These are phyloP conservation scores for Tragopan temminckii DNA, from an alignment of 2,797 vertebrate genomes.

Conservation along the genomic window DNA sequence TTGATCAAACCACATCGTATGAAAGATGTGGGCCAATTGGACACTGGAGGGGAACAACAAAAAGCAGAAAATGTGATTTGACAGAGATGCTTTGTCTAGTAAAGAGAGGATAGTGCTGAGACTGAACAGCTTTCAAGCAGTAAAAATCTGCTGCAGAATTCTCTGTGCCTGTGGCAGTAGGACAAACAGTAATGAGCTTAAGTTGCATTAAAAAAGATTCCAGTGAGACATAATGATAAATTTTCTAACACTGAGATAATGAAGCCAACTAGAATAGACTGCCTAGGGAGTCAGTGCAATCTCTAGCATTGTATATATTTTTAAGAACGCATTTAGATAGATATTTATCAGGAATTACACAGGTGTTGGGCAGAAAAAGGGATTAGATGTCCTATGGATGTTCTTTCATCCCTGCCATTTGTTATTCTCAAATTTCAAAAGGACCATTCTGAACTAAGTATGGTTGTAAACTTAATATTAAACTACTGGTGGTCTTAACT, in stretches of 20 bases:
- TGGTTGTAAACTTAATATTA: neutral
- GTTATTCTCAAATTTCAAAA: neutral
- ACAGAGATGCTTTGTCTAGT: neutral
- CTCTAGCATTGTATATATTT: neutral
- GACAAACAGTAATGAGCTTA: neutral
- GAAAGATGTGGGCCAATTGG: neutral
- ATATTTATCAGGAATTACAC: neutral
- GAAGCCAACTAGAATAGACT: neutral
- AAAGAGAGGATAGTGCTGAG: neutral
- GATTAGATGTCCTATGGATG: neutral
- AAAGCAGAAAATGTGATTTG: neutral
- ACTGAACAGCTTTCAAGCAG: neutral
- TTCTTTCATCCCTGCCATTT: neutral
- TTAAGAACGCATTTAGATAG: neutral
- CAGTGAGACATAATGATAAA: neutral
- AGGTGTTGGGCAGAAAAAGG: neutral
- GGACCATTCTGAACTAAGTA: neutral
- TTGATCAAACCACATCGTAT: rapidly evolving
- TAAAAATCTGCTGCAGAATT: neutral
- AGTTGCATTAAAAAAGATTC: neutral
- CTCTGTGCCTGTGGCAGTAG: rapidly evolving
- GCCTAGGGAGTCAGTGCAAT: neutral
- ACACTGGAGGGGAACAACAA: neutral
- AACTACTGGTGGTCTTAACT: neutral
- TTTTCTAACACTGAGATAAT: neutral